phyloP scores from a whole-genome alignment of 2,797 vertebrate species.

The Myoxocephalus aenaeus region DNA sequence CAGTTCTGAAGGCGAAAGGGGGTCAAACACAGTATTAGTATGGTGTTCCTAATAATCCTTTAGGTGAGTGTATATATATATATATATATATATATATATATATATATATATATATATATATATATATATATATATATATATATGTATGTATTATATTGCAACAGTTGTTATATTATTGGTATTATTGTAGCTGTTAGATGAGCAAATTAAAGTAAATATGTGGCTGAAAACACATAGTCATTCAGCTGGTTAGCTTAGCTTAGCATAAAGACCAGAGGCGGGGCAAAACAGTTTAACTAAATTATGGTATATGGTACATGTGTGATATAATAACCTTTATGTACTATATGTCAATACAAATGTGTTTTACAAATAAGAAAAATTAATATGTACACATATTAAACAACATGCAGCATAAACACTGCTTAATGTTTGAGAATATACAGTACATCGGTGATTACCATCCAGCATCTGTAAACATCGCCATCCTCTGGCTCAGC shows the following conservation, averaged over 20 bases:
- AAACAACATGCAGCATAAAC: background rate
- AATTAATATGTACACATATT: background rate
- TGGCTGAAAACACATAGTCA: background rate
- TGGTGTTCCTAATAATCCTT: too few species aligned
- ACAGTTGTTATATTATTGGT: background rate
- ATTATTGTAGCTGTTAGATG: background rate
- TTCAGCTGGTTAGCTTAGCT: background rate
- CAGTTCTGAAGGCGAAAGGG: too few species aligned
- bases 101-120: too few species aligned
- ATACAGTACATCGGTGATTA: background rate
- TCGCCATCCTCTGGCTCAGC: constrained; percentile 7
- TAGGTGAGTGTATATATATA: too few species aligned
- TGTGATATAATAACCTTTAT: constrained; percentile 5
- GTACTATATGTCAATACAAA: constrained; percentile 1
- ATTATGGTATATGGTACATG: background rate
- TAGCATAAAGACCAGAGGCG: background rate
- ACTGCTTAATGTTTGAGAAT: background rate
- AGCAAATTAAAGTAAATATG: background rate
- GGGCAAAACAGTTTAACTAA: background rate
- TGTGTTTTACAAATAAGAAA: background rate
- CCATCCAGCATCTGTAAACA: constrained; percentile 1
- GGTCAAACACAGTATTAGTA: too few species aligned
- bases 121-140: too few species aligned
- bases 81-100: too few species aligned
- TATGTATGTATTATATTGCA: background rate